Percentiles rank a stretch among this genome's conserved stretches.
phyloP scores from a whole-genome alignment of 2,113 vertebrate species.

The Bufo bufo region DNA sequence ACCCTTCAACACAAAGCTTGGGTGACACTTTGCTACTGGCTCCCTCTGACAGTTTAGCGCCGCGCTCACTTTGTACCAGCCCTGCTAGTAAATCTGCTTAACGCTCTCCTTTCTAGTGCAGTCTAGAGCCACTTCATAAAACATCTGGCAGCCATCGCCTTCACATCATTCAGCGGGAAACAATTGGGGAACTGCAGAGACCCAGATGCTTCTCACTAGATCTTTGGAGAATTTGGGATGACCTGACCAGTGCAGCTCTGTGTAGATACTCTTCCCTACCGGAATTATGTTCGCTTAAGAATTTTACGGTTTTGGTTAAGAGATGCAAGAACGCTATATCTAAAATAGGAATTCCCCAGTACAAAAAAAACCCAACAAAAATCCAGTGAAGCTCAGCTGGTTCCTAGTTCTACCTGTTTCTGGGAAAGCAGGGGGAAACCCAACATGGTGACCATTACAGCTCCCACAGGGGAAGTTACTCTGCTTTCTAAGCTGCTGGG shows the following conservation, averaged over 20 bases:
- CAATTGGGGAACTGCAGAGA: slow-evolving; percentile 20
- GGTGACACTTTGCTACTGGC: slow-evolving; percentile 31
- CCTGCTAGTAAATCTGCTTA: slow-evolving; percentile 21
- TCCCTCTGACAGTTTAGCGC: slow-evolving; percentile 19
- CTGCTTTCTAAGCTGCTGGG: too few species aligned
- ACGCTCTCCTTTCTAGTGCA: slow-evolving; percentile 12
- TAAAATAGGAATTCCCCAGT: too few species aligned
- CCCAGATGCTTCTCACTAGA: not conserved
- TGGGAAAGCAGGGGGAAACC: not conserved
- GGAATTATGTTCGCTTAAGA: too few species aligned
- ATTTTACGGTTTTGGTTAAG: too few species aligned
- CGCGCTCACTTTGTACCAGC: slow-evolving; percentile 1
- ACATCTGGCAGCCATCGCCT: slow-evolving; percentile 48
- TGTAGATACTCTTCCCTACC: too few species aligned
- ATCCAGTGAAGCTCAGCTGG: too few species aligned
- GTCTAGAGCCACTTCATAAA: slow-evolving; percentile 46
- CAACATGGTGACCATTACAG: too few species aligned
- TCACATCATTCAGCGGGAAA: slow-evolving; percentile 40
- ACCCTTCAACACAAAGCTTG: slow-evolving; percentile 24
- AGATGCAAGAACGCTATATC: too few species aligned
- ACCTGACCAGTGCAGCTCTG: too few species aligned
- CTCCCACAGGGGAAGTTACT: too few species aligned
- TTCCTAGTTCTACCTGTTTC: not conserved
- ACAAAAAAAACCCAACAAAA: too few species aligned
- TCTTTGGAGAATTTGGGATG: not conserved